Conservation (phyloP, 2,888 invertebrate genomes). For the Prostheceraeus crozeri region DNA sequence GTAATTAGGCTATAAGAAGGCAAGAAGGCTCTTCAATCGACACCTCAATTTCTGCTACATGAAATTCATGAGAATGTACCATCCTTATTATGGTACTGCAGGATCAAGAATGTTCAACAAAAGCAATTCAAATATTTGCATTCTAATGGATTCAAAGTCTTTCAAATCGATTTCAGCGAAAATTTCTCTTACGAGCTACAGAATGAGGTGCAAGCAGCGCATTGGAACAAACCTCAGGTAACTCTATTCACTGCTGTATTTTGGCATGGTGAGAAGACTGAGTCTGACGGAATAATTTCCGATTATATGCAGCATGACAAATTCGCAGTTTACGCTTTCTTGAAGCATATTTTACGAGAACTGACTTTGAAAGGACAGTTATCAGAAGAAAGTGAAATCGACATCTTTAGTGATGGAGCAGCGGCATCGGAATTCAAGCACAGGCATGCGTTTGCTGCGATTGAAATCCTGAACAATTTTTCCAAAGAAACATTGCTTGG, state of each 20-base stretch:
- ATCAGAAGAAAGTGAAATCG: conserved; percentile 1
- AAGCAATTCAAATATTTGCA: too few species aligned
- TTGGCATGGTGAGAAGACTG: conserved; percentile 3
- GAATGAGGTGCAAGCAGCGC: neutral
- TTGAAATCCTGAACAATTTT: conserved; percentile 5
- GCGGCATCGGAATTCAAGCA: conserved; percentile 20
- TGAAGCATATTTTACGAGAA: conserved; percentile 15
- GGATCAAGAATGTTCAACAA: too few species aligned
- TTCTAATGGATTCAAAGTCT: too few species aligned
- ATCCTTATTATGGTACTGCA: too few species aligned
- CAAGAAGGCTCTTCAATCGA: too few species aligned
- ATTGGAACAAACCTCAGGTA: conserved; percentile 3
- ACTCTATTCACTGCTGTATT: conserved; percentile 12
- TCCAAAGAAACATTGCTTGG: conserved; percentile 14
- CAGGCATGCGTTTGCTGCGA: neutral
- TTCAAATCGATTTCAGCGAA: too few species aligned
- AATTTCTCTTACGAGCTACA: too few species aligned
- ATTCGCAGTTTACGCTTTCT: conserved; percentile 15
- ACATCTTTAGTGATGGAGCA: conserved; percentile 21
- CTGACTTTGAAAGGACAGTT: conserved; percentile 13
- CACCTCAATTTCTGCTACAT: too few species aligned
- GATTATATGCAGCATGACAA: conserved; percentile 19
- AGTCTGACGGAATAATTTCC: conserved; percentile 10
- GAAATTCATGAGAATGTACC: too few species aligned
- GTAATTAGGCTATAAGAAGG: too few species aligned